Conservation (phyloP, 2,888 invertebrate genomes). For the Eilema sororculum region DNA sequence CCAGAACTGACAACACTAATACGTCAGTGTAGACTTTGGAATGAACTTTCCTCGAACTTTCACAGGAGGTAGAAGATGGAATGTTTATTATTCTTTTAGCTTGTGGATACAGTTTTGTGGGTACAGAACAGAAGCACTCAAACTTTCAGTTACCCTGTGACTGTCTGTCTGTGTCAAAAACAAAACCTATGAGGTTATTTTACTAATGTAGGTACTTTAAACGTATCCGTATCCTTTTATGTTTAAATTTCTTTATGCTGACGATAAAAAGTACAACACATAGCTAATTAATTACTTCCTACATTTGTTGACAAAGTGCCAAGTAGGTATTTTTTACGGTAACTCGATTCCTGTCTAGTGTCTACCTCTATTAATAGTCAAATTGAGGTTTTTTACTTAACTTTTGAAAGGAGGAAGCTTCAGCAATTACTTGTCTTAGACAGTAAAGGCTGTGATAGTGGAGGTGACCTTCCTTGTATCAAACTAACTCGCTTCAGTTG, state of each 20-base stretch:
- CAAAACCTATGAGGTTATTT: neutral
- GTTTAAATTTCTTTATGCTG: conserved; percentile 1
- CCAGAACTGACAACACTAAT: neutral
- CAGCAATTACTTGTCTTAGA: conserved; percentile 30
- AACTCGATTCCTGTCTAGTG: conserved; percentile 23
- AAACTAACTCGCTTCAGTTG: neutral
- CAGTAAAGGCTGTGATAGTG: conserved; percentile 27
- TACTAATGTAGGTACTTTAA: neutral
- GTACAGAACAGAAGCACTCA: too few relatives aligned
- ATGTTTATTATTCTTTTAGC: too few relatives aligned
- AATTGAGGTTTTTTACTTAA: conserved; percentile 29
- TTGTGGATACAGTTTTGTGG: too few relatives aligned
- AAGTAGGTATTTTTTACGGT: conserved; percentile 17
- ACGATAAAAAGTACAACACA: conserved; percentile 4
- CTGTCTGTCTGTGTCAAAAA: neutral
- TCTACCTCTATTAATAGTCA: conserved; percentile 29
- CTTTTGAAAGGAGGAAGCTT: conserved; percentile 64
- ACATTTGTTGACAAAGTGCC: conserved; percentile 12
- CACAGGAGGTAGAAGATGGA: too few relatives aligned
- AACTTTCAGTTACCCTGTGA: neutral
- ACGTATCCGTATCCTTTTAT: conserved; percentile 7
- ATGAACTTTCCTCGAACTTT: too few relatives aligned
- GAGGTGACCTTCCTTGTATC: conserved; percentile 3
- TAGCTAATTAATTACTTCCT: conserved; percentile 25
- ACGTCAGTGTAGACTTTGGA: too few relatives aligned